Percentiles rank a stretch among this genome's conserved stretches.
Conservation (phyloP, 2,888 invertebrate species). For the Cheilosia soror region DNA sequence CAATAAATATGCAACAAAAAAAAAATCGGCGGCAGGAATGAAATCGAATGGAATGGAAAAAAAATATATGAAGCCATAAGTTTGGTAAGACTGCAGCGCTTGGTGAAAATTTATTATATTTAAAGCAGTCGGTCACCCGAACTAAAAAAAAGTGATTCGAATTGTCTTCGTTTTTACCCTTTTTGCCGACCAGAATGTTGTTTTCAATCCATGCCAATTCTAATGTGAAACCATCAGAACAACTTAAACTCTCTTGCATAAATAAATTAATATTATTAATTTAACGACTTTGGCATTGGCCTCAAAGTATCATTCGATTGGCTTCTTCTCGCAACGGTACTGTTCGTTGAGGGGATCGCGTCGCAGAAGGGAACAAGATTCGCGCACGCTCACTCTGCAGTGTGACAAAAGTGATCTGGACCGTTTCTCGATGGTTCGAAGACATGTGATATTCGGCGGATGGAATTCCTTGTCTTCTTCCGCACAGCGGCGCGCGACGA, state of each 20-base stretch:
- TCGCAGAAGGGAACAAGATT: background rate
- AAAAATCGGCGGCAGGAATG: no score
- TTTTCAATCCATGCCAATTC: slow-evolving; percentile 6
- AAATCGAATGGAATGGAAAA: no score
- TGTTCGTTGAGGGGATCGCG: slow-evolving; percentile 20
- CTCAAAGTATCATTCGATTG: slow-evolving; percentile 20
- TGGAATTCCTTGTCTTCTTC: slow-evolving; percentile 40
- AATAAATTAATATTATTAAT: slow-evolving; percentile 68
- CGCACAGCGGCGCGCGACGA: background rate
- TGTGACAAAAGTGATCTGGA: slow-evolving; percentile 60
- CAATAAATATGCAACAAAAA: no score
- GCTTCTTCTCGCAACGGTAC: slow-evolving; percentile 49
- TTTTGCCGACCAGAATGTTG: slow-evolving; percentile 41
- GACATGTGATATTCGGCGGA: slow-evolving; percentile 64
- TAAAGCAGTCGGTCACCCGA: no score
- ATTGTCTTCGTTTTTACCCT: no score
- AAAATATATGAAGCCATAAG: no score
- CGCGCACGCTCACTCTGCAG: slow-evolving; percentile 28
- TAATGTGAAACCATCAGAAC: background rate
- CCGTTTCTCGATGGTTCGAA: slow-evolving; percentile 53
- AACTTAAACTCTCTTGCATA: slow-evolving; percentile 54
- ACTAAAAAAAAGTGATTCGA: no score
- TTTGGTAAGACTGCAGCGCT: no score
- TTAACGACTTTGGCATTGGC: slow-evolving; percentile 55
- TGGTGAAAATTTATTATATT: no score